Base-by-base conservation (phyloP, 2,797 vertebrate species). In the Gadopsis marmoratus region DNA sequence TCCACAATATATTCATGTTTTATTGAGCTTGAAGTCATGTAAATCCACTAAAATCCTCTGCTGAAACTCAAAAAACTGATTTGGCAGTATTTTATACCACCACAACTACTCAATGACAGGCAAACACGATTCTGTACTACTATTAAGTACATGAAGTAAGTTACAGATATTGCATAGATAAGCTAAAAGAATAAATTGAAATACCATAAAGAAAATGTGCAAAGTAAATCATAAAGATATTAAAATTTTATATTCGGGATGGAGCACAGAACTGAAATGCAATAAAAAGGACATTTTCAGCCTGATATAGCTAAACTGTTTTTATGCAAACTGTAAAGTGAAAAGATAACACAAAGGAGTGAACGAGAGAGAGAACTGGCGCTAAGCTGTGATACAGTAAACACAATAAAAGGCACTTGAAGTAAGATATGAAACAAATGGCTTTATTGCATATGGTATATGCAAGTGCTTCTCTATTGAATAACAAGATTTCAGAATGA, bases 351-450 rank as follows among this genome's bases (percentile, higher is more conserved):
- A 37, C 2, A 1, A 54, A 19, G 33, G 33, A 68, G 41, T 71
- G 31, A 50, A 35, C 37, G 26, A 58, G 10, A 54, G 12, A 53
- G 50, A 23, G 41, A 39, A 7, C 37, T 68, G 33, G n/a, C 55
- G 37, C 48, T 13, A 59, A 78, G 62, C 69, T 85, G 37, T 62
- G 23, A 47, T 47, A 45, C 43, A 48, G 4, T 68, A 33, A 41
- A 79, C 65, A 33, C 26, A 74, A 78, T 67, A 69, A 77, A 82
- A 62, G 19, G 1, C 19, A 59, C 35, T 53, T 66, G 21, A 74
- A 62, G 55, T 58, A n/a, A 41, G 48, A 74, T 62, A 59, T 50
- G 19, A 60, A 55, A 79, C 61, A 48, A 71, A 77, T 71, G 14
- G 48, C 33, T 79, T 76, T 70, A 60, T 26, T 66, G 41, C 29